Evolutionary conservation across 2,113 vertebrate species (phyloP).

Genomic region (Pitta sordida): DNA sequence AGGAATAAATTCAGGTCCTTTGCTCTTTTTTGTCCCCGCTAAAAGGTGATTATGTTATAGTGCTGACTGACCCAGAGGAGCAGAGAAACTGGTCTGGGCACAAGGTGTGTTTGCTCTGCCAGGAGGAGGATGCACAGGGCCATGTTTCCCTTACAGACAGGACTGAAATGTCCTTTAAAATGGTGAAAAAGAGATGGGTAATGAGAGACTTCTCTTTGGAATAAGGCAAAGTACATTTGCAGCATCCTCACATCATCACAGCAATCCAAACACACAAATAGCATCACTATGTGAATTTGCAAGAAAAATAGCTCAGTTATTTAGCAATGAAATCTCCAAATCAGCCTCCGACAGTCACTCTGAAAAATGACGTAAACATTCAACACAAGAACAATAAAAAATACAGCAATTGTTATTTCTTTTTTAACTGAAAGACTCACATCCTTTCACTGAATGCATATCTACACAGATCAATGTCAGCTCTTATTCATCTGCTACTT

Average conservation of each 20-base stretch:
- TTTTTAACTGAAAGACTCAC: background rate
- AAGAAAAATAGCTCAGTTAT: background rate
- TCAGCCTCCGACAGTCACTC: background rate
- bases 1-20: background rate
- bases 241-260: background rate
- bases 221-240: background rate
- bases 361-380: background rate
- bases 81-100: background rate
- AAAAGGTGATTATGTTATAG: background rate
- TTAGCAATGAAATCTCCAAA: constrained; percentile 13
- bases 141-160: background rate
- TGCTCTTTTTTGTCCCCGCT: background rate
- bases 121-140: background rate
- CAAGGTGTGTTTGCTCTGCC: background rate
- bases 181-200: background rate
- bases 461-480: background rate
- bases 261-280: background rate
- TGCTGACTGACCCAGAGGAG: background rate
- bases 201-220: background rate
- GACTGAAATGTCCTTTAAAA: background rate
- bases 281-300: background rate
- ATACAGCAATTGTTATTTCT: background rate
- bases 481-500: background rate
- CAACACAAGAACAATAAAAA: background rate
- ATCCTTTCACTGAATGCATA: background rate